Percentiles rank a stretch among this genome's conserved stretches.
Conservation (phyloP, 2,888 invertebrate genomes). For the Quadroppia sp. region DNA sequence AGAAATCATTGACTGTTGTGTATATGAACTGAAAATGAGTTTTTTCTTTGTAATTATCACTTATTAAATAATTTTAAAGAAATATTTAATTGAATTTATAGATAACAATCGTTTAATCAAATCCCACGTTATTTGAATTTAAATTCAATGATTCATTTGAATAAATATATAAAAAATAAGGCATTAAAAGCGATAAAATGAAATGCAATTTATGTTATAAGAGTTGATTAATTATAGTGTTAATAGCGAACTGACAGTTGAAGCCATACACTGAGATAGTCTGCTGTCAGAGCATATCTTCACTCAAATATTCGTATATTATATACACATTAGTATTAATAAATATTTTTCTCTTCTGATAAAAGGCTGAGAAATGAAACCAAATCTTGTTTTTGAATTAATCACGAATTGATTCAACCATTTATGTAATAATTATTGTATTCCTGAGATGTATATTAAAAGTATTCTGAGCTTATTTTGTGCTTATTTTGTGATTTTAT, state of each 20-base stretch:
- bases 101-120: neutral
- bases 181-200: neutral
- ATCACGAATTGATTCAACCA: neutral
- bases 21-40: neutral
- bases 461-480: neutral
- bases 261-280: slow-evolving; percentile 7
- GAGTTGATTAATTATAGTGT: slow-evolving; percentile 35
- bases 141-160: neutral
- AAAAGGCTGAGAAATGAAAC: slow-evolving; percentile 2
- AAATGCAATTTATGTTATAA: slow-evolving; percentile 26
- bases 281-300: slow-evolving; percentile 22
- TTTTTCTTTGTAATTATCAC: neutral
- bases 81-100: slow-evolving; percentile 25
- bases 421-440: neutral
- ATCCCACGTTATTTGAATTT: slow-evolving; percentile 11
- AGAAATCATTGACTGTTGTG: neutral
- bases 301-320: neutral
- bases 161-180: neutral
- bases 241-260: slow-evolving; percentile 27
- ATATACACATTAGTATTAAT: slow-evolving; percentile 13
- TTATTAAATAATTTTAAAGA: neutral
- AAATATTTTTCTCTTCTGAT: slow-evolving; percentile 27
- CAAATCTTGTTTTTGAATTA: neutral
- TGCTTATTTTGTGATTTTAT: no score
- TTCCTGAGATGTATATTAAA: neutral